phyloP scores from a whole-genome alignment of 2,113 vertebrate species.

The Lamprotornis superbus region DNA sequence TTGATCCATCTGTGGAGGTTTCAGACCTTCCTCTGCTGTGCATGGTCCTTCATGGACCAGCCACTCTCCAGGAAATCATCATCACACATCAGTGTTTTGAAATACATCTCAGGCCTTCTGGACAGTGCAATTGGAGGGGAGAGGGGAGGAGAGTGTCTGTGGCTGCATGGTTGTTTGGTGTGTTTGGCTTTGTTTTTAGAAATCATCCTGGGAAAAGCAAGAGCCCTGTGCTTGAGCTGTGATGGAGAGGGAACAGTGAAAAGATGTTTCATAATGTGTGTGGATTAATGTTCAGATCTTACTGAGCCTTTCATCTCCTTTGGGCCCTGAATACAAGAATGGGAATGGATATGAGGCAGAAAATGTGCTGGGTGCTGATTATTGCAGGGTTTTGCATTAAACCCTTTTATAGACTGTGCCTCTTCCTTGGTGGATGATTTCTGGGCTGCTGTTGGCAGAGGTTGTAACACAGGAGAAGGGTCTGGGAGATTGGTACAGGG shows the following conservation, averaged over 20 bases:
- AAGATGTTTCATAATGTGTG: background rate
- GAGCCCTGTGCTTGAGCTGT: background rate
- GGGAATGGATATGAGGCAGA: background rate
- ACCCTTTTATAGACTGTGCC: background rate
- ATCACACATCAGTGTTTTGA: background rate
- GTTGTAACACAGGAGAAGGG: background rate
- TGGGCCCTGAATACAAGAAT: background rate
- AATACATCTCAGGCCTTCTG: background rate
- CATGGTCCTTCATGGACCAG: background rate
- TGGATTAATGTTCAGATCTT: background rate
- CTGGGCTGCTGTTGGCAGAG: background rate
- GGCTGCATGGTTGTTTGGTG: background rate
- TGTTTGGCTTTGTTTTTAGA: background rate
- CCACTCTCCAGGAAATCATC: background rate
- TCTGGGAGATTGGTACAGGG: background rate
- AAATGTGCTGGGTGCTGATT: background rate
- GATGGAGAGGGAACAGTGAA: background rate
- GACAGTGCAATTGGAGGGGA: background rate
- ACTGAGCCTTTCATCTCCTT: background rate
- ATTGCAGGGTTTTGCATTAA: background rate
- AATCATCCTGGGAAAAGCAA: background rate
- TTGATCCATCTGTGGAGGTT: background rate
- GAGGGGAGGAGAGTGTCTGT: background rate
- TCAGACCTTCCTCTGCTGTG: background rate
- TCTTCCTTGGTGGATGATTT: background rate